phyloP scores from a whole-genome alignment of 2,888 invertebrate species.

The Agrochola lychnidis region DNA sequence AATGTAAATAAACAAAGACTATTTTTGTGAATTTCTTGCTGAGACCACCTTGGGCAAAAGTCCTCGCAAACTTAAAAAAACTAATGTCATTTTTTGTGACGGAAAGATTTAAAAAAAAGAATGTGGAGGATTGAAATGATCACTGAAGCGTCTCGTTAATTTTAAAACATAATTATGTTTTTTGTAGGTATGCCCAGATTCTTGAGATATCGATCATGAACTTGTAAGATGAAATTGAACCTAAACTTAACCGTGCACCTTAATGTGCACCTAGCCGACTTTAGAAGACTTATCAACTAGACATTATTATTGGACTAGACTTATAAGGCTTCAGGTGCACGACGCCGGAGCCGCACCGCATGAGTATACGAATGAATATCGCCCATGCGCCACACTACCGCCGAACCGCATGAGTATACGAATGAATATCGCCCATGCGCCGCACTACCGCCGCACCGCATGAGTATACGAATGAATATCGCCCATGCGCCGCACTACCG shows the following conservation, averaged over 20 bases:
- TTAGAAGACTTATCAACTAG: conserved; percentile 29
- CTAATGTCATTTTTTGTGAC: conserved; percentile 42
- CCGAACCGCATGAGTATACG: too few species aligned
- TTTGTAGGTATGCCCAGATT: conserved; percentile 55
- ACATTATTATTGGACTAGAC: conserved; percentile 30
- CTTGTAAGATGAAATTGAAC: conserved; percentile 26
- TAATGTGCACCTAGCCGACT: conserved; percentile 37
- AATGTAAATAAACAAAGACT: conserved; percentile 36
- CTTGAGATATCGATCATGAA: conserved; percentile 22
- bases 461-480: too few species aligned
- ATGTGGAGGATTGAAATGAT: conserved; percentile 38
- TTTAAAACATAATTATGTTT: conserved; percentile 11
- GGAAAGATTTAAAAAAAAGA: conserved; percentile 23
- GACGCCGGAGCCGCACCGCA: too few species aligned
- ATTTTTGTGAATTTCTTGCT: conserved; percentile 42
- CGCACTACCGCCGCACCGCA: too few species aligned
- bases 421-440: too few species aligned
- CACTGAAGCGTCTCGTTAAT: conserved; percentile 31
- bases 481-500: too few species aligned
- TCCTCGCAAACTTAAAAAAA: conserved; percentile 36
- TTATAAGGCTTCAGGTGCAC: too few species aligned
- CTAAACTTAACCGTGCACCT: conserved; percentile 6
- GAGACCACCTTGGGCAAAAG: conserved; percentile 25
- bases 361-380: too few species aligned
- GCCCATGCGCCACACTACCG: too few species aligned